phyloP scores from a whole-genome alignment of 2,797 vertebrate species.

The Schizothorax lantsangensis region DNA sequence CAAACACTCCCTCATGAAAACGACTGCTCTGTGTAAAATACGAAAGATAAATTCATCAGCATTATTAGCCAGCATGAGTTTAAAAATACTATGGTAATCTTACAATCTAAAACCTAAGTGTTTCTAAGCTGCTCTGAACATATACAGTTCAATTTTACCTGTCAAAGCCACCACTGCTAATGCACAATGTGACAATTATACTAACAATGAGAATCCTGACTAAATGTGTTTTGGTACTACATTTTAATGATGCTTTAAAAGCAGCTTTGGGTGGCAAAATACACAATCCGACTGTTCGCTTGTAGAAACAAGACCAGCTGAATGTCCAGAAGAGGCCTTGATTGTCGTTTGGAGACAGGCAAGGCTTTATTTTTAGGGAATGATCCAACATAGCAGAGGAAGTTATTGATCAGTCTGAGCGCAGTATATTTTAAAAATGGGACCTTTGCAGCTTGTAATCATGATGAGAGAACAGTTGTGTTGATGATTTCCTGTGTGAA shows the following conservation, averaged over 20 bases:
- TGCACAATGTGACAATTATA: slow-evolving; percentile 3
- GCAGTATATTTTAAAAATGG: slow-evolving; percentile 21
- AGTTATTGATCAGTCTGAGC: slow-evolving; percentile 4
- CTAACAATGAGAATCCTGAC: slow-evolving; percentile 10
- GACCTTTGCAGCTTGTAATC: slow-evolving; percentile 29
- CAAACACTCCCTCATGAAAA: slow-evolving; percentile 16
- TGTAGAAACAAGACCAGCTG: neutral
- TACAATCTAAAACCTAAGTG: neutral
- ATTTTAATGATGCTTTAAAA: neutral
- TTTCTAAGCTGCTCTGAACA: neutral
- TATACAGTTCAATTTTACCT: neutral
- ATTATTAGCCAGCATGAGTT: neutral
- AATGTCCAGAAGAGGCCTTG: neutral
- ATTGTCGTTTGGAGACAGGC: neutral
- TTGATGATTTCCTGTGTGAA: neutral
- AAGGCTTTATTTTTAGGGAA: neutral
- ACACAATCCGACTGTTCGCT: neutral
- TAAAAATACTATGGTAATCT: neutral
- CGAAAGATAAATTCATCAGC: neutral
- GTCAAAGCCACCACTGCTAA: slow-evolving; percentile 1
- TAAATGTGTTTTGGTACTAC: slow-evolving; percentile 11
- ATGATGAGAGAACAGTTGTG: slow-evolving; percentile 18
- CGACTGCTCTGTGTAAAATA: neutral
- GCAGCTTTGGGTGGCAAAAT: slow-evolving; percentile 4
- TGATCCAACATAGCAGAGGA: neutral